Evolutionary conservation across 2,888 invertebrate genomes (phyloP), one percentile per base, ranked within the genome.

Genomic region (Pinctada fucata): DNA sequence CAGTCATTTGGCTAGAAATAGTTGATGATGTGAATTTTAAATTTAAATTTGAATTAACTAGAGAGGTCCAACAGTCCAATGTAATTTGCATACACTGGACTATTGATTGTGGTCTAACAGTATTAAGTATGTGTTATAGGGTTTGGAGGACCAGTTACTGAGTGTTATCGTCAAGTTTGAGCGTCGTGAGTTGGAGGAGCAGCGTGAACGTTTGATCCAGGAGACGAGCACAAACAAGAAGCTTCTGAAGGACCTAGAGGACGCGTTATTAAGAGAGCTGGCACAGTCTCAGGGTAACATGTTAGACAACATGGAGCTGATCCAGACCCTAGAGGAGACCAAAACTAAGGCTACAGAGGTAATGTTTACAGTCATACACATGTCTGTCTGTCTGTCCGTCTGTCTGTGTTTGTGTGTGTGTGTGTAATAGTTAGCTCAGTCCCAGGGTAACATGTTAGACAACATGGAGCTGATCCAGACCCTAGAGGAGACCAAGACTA

Each of bases 391-490:
- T 31, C 31, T 31, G 31, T 31, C 31, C n/a, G n/a, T n/a, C n/a
- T n/a, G n/a, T n/a, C n/a, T n/a, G n/a, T n/a, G n/a, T n/a, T n/a
- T n/a, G n/a, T n/a, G n/a, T n/a, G n/a, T n/a, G n/a, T 31, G 31
- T 31, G 31, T 98, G 1, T 93, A 96, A 69, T 97, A 97, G 90
- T 93, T 98, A 86, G 96, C 97, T 1, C 96, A 96, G 0, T 96
- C 97, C 0, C 95, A 96, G 0, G 97, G 97, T 16, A 97, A 97
- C 93, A 97, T 98, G 97, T 93, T 98, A 89, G 97, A 98, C 90
- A 97, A 98, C 87, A 95, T 95, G 0, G 97, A 97, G 87, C 93
- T 97, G 6, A 95, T 98, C 16, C 94, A 95, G 81, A 97, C 97
- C 0, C 93, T 98, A 74, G 97, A 98, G 88, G 96, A 97, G 84